Conservation (phyloP, 2,113 vertebrate genomes). For the Dendrocopos noguchii region DNA sequence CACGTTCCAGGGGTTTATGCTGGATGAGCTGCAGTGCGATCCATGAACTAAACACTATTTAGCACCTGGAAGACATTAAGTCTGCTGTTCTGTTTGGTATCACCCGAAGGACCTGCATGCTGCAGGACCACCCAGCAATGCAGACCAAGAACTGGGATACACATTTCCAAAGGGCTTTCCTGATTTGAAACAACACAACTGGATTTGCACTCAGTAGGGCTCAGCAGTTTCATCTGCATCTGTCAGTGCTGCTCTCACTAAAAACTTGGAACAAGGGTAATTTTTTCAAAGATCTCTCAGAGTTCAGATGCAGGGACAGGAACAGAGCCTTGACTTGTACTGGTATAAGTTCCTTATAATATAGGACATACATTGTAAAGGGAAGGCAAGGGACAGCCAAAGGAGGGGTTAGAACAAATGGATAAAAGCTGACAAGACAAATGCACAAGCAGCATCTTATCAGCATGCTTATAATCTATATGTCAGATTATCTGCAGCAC, state of each 20-base stretch:
- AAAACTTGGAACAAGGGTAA: background rate
- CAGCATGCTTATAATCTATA: background rate
- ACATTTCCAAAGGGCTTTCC: background rate
- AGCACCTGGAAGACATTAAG: background rate
- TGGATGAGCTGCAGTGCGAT: background rate
- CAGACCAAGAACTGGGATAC: background rate
- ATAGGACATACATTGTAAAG: background rate
- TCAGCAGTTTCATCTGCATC: background rate
- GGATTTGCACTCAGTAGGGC: background rate
- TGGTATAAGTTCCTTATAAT: background rate
- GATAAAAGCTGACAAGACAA: background rate
- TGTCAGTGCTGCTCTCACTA: background rate
- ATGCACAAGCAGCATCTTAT: background rate
- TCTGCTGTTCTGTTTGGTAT: background rate
- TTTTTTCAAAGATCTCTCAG: background rate
- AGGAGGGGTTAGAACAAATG: background rate
- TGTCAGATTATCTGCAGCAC: background rate
- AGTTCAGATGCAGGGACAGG: background rate
- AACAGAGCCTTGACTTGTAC: background rate
- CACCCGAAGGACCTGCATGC: background rate
- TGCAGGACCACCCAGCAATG: background rate
- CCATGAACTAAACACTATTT: background rate
- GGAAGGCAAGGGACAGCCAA: background rate
- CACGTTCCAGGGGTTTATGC: fast-evolving
- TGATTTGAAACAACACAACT: background rate